Conservation (phyloP, 2,888 invertebrate species). For the Scrobipalpa atriplicella region DNA sequence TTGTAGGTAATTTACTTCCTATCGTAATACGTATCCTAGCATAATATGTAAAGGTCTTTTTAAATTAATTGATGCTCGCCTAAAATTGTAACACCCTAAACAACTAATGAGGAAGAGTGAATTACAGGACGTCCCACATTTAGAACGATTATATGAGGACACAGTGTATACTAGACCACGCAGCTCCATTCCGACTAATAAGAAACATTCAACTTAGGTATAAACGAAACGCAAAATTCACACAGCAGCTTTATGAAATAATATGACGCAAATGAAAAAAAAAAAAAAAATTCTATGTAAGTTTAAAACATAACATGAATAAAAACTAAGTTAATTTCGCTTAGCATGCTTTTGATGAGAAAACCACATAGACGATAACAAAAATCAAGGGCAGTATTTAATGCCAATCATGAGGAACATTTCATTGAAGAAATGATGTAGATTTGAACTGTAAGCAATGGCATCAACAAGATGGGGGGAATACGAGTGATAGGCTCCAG, state of each 20-base stretch:
- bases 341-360: constrained; percentile 3
- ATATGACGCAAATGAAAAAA: constrained; percentile 4
- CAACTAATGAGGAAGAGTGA: constrained; percentile 78
- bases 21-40: no score
- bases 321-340: constrained; percentile 4
- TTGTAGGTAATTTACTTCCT: no score
- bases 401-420: not conserved
- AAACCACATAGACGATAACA: not conserved
- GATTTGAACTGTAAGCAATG: not conserved
- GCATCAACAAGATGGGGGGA: not conserved
- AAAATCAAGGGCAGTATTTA: not conserved
- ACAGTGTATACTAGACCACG: constrained; percentile 28
- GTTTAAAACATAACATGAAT: not conserved
- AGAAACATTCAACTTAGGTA: constrained; percentile 18
- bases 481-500: not conserved
- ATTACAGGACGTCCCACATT: constrained; percentile 64
- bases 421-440: not conserved
- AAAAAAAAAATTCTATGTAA: not conserved
- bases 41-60: constrained; percentile 1
- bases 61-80: constrained; percentile 67
- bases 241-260: constrained; percentile 18
- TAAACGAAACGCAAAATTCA: constrained; percentile 22
- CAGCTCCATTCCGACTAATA: constrained; percentile 14
- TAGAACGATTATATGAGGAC: constrained; percentile 51
- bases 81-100: constrained; percentile 64